Evolutionary conservation across 2,888 invertebrate species (phyloP), one percentile per base, ranked within the genome.

Genomic region (Nomada lathburiana): DNA sequence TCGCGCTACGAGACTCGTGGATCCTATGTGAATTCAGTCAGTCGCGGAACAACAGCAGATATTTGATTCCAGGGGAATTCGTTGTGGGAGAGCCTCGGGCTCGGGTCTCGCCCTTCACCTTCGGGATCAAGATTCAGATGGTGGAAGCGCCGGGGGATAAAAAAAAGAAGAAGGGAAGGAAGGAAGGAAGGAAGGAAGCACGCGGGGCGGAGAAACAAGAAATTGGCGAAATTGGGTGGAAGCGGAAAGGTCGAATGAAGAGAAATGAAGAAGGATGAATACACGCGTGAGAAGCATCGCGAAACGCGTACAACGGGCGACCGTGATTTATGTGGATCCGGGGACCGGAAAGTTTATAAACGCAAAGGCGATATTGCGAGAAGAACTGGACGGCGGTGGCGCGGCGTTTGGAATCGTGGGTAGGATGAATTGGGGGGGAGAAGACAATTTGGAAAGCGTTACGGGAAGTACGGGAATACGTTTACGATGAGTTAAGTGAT

Each of bases 221-320:
- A 72, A 62, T 55, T 62, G 75, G 57, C 50, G 71, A 80, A 72
- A 55, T 50, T 20, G 42, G 47, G 53, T 57, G 47, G 55, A 67
- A 63, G 52, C 42, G 42, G 50, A 64, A 68, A 72, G 72, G 36
- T 65, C 64, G 70, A 71, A 80, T 77, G 78, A 80, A 80, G 80
- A 80, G 80, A 70, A 79, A 80, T 80, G 79, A 79, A 80, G 80
- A 80, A 62, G 80, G 75, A 79, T 79, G 80, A 62, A 63, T 68
- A 67, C 63, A 62, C 67, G 80, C 70, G 71, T 67, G 79, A 71
- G 80, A 57, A 63, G 77, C 70, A 77, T 80, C 59, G 70, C 65
- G 64, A 65, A 36, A 65, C 57, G 73, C 52, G 70, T 29, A 53
- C 16, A 26, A 36, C 50, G 47, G 57, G 42, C 69, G 23, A 59